A percentile compares a stretch with the other conserved stretches of the same genome.
These are phyloP conservation scores for Myocastor coypus DNA, from an alignment of 2,113 vertebrate species.

Conservation along the genomic window DNA sequence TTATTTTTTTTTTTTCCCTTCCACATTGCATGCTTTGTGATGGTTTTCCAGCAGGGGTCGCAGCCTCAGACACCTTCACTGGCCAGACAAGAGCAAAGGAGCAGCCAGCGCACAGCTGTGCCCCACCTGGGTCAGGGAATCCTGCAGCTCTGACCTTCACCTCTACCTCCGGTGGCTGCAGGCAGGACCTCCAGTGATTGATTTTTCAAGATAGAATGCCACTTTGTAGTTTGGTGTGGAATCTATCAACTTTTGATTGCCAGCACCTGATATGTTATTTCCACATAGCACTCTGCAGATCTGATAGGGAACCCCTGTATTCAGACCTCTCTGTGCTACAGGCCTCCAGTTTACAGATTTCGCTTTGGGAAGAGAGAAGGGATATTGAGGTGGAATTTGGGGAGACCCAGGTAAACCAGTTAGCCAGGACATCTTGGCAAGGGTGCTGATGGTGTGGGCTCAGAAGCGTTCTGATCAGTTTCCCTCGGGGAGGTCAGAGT, in stretches of 20 bases:
- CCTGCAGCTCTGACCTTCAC: not conserved
- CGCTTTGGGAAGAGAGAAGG: not conserved
- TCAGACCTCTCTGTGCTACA: not conserved
- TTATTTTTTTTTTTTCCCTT: not conserved
- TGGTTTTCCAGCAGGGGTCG: conserved; percentile 71
- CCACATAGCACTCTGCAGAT: not conserved
- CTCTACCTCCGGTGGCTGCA: not conserved
- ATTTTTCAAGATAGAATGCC: not conserved
- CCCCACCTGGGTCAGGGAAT: rapidly evolving
- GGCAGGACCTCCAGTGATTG: not conserved
- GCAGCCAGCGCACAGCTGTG: not conserved
- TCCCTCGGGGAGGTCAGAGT: rapidly evolving
- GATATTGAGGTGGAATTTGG: not conserved
- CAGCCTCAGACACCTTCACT: not conserved
- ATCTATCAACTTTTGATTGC: not conserved
- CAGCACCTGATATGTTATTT: not conserved
- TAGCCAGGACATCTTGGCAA: not conserved
- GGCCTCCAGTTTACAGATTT: not conserved
- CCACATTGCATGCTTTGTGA: conserved; percentile 31
- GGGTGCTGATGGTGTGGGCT: rapidly evolving
- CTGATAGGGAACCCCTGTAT: not conserved
- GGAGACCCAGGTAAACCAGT: not conserved
- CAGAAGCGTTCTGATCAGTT: not conserved
- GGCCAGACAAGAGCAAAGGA: not conserved
- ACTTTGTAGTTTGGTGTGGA: not conserved